Percentiles rank a stretch among this genome's conserved stretches.
Conservation (phyloP, 2,113 vertebrate genomes). For the Lepidothrix coronata region DNA sequence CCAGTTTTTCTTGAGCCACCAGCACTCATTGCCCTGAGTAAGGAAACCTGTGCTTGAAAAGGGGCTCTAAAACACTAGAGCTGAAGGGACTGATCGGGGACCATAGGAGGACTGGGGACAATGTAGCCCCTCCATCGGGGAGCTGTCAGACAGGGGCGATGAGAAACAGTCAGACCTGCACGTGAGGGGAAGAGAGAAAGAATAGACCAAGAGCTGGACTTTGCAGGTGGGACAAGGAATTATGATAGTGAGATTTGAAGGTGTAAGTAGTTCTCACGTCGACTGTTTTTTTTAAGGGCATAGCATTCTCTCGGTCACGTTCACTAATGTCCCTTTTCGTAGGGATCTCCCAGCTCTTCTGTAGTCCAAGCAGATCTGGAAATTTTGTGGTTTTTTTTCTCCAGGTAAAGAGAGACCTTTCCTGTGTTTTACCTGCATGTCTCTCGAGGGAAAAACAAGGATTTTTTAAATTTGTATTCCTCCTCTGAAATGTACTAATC, state of each 20-base stretch:
- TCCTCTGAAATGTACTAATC: background rate
- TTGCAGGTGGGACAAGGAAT: background rate
- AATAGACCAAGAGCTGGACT: background rate
- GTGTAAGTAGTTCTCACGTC: background rate
- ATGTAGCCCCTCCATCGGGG: background rate
- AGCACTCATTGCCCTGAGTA: background rate
- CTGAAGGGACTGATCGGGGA: rapidly evolving
- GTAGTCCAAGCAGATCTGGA: background rate
- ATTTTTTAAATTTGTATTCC: background rate
- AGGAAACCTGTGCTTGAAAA: background rate
- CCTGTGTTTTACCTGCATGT: background rate
- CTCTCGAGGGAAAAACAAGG: background rate
- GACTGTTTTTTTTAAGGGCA: background rate
- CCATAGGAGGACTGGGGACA: rapidly evolving
- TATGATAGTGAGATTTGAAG: background rate
- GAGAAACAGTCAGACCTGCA: background rate
- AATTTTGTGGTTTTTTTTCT: background rate
- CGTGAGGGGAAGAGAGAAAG: background rate
- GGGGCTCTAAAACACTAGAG: background rate
- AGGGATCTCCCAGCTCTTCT: background rate
- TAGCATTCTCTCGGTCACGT: background rate
- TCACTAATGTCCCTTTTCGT: background rate
- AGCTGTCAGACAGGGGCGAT: rapidly evolving
- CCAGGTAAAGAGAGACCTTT: background rate
- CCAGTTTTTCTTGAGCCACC: background rate